Conservation (phyloP, 1,140 invertebrate genomes). For the Cyrtorhinus lividipennis region DNA sequence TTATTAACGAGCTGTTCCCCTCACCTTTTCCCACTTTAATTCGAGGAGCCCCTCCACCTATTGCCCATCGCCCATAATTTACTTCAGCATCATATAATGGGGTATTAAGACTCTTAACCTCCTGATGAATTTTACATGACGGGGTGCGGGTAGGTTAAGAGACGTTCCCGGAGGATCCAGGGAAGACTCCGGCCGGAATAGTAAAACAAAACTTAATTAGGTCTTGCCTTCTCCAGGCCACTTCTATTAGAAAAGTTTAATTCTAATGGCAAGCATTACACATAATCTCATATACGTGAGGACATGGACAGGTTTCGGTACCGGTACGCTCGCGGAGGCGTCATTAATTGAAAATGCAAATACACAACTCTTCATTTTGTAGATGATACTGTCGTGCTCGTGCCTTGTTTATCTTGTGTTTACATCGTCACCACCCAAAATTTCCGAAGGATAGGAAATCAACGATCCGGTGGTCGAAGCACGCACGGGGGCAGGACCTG, state of each 20-base stretch:
- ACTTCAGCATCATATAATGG: constrained; percentile 23
- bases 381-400: too few relatives aligned
- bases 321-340: background rate
- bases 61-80: constrained; percentile 21
- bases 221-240: too few relatives aligned
- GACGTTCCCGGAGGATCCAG: background rate
- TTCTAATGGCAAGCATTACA: constrained; percentile 13
- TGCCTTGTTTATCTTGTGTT: background rate
- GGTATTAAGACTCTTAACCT: constrained; percentile 20
- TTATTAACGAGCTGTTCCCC: background rate
- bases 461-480: background rate
- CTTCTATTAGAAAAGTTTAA: too few relatives aligned
- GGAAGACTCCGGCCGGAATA: background rate
- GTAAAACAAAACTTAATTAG: background rate
- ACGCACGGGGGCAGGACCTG: background rate
- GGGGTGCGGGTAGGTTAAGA: background rate
- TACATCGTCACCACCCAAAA: background rate
- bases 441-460: background rate
- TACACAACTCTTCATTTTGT: too few relatives aligned
- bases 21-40: constrained; percentile 4
- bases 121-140: constrained; percentile 23
- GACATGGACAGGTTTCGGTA: constrained; percentile 9
- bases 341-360: constrained; percentile 18
- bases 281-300: constrained; percentile 20
- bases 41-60: constrained; percentile 14